Base-by-base conservation (phyloP, 2,797 vertebrate species). In the Microhierax caerulescens region DNA sequence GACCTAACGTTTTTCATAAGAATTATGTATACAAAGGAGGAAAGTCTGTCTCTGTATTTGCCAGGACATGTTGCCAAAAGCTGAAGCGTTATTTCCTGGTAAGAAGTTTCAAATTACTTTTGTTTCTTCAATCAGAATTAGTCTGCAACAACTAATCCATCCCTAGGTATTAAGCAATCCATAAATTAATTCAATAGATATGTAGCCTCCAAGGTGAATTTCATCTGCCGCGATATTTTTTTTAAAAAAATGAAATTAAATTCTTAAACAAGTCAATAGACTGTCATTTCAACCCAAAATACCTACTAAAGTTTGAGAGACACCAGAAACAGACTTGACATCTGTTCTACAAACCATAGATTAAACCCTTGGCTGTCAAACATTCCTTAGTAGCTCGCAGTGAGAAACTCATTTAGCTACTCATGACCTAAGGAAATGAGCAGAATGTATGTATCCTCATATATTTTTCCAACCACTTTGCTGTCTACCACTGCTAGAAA, bases 21-120 rank as follows among this genome's bases (percentile, higher is more conserved):
- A 94, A 83, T 88, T 84, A 70, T 19, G 84, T 50, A 89, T 61
- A 76, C 61, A 88, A 90, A 95, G 64, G 60, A 95, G 45, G 69
- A 91, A 95, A 85, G 51, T 83, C 59, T 54, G 37, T 9, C 50
- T 95, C 69, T 21, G 19, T 36, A 77, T 78, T 95, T 94, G n/a
- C 89, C 91, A 96, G 94, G 75, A 96, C 90, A 91, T 0, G 9
- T 14, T 94, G 48, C 56, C 90, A 84, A 97, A 97, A 57, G 92
- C 93, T 90, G 65, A 95, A 91, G 39, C 12, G 2, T 47, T 67
- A 64, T 76, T 84, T 94, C 48, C 59, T 72, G n/a, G 17, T 76
- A 78, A 60, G 51, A 18, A 74, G 57, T 37, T 72, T 69, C 88
- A 94, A 96, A 93, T 9, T 5, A 53, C 10, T n/a, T 91, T 65